Conservation (phyloP, 2,888 invertebrate species). For the Acleris emargana region DNA sequence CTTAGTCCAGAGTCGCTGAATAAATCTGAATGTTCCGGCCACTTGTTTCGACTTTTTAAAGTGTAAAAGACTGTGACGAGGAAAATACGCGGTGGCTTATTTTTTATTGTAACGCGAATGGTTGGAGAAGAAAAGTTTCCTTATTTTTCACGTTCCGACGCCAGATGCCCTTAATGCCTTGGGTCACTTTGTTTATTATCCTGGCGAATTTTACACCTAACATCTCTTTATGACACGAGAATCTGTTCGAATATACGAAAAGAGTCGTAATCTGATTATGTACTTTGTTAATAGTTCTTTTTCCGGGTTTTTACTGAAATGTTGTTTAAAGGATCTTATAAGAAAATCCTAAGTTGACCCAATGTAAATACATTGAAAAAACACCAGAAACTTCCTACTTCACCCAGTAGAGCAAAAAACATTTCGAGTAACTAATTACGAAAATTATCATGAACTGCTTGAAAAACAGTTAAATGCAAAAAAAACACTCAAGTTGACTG, state of each 20-base stretch:
- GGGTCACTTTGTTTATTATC: conserved; percentile 54
- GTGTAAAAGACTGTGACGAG: conserved; percentile 50
- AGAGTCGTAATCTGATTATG: conserved; percentile 13
- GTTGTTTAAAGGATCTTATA: too few relatives aligned
- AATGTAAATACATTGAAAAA: too few relatives aligned
- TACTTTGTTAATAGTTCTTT: background rate
- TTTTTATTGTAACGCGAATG: conserved; percentile 62
- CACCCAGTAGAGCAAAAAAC: too few relatives aligned
- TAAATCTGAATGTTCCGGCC: conserved; percentile 44
- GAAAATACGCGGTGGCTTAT: conserved; percentile 51
- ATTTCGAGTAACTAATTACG: too few relatives aligned
- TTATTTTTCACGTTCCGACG: conserved; percentile 55
- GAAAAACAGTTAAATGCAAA: too few relatives aligned
- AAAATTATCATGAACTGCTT: too few relatives aligned
- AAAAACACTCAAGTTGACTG: too few relatives aligned
- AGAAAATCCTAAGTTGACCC: too few relatives aligned
- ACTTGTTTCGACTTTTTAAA: conserved; percentile 53
- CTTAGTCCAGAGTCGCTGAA: conserved; percentile 40
- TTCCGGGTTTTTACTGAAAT: too few relatives aligned
- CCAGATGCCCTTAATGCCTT: conserved; percentile 58
- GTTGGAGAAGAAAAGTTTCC: conserved; percentile 50
- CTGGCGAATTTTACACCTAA: conserved; percentile 34
- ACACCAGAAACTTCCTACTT: too few relatives aligned
- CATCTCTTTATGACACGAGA: conserved; percentile 33
- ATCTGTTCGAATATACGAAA: conserved; percentile 30